Evolutionary conservation across 2,113 vertebrate species (phyloP).

Genomic region (Lota lota): DNA sequence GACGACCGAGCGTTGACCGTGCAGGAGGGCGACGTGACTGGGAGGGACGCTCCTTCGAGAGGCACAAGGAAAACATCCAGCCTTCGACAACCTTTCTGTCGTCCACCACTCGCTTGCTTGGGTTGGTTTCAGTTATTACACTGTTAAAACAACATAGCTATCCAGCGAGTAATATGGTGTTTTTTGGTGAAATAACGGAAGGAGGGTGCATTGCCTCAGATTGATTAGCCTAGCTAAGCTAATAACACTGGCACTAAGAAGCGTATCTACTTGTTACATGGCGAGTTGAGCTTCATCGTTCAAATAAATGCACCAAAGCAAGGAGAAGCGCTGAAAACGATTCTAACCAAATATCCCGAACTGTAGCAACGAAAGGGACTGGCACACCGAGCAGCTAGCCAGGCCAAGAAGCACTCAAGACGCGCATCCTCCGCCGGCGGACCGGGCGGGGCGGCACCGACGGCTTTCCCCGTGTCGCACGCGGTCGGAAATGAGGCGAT

Average conservation of each 20-base stretch:
- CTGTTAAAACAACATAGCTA: not conserved
- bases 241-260: constrained; percentile 50
- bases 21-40: not conserved
- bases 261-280: constrained; percentile 45
- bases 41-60: not conserved
- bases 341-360: no score
- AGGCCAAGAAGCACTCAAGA: constrained; percentile 37
- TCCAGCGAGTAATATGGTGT: not conserved
- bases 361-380: not conserved
- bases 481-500: not conserved
- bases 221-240: constrained; percentile 47
- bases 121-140: not conserved
- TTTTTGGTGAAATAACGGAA: not conserved
- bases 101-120: not conserved
- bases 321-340: not conserved
- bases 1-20: not conserved
- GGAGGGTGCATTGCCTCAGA: constrained; percentile 14
- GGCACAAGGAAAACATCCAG: not conserved
- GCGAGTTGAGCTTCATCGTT: constrained; percentile 17
- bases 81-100: not conserved
- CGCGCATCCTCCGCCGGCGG: constrained; percentile 47
- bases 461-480: constrained; percentile 13
- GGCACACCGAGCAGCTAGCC: constrained; percentile 23
- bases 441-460: constrained; percentile 42
- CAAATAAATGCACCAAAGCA: constrained; percentile 43